Evolutionary conservation across 2,888 invertebrate species (phyloP).

Genomic region (Stratiomys singularior): DNA sequence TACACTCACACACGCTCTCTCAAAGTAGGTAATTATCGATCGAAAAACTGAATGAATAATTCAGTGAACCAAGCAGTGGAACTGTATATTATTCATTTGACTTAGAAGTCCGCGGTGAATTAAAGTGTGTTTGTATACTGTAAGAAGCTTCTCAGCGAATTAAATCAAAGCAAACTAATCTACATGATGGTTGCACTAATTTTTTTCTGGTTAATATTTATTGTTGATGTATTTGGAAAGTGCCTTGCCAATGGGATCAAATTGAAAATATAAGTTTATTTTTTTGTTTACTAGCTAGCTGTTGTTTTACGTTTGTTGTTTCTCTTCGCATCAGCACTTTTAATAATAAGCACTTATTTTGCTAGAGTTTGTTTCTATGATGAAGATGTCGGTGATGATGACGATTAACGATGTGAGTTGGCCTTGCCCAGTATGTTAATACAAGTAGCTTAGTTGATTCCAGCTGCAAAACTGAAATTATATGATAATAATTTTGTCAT

Average conservation of each 20-base stretch:
- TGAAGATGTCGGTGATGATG: neutral
- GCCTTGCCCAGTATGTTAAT: neutral
- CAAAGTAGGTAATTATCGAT: neutral
- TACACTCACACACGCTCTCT: no score
- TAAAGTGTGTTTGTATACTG: neutral
- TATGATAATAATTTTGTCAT: neutral
- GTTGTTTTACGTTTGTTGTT: neutral
- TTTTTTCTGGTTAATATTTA: neutral
- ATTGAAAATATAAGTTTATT: neutral
- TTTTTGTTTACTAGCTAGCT: neutral
- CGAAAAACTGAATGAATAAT: neutral
- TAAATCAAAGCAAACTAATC: neutral
- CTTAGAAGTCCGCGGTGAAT: neutral
- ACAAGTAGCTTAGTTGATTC: neutral
- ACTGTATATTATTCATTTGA: neutral
- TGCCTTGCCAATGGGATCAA: neutral
- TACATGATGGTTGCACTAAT: neutral
- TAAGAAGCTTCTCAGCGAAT: neutral
- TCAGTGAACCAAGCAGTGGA: neutral
- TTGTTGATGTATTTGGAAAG: neutral
- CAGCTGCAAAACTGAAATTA: neutral
- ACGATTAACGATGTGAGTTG: neutral
- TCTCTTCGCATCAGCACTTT: neutral
- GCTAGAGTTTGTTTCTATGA: neutral
- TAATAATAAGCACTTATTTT: conserved; percentile 21